Percentiles rank a stretch among this genome's conserved stretches.
These are phyloP conservation scores for Drosophila kuntzei DNA, from an alignment of 2,888 invertebrate genomes.

Conservation along the genomic window DNA sequence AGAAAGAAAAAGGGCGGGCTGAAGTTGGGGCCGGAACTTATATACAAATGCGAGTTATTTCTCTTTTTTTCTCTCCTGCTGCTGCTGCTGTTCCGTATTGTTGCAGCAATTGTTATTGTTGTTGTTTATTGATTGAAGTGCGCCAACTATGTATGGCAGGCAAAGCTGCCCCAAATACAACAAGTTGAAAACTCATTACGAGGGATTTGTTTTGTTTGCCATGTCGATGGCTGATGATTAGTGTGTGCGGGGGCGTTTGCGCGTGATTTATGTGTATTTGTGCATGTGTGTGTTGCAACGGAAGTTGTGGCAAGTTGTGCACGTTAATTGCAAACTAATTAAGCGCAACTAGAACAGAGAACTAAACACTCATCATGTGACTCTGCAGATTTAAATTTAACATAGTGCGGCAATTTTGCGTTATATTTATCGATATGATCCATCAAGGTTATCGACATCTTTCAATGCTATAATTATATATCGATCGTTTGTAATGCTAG, in stretches of 20 bases:
- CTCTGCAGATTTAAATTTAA: slow-evolving; percentile 5
- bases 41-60: slow-evolving; percentile 61
- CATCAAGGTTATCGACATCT: slow-evolving; percentile 27
- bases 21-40: slow-evolving; percentile 68
- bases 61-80: slow-evolving; percentile 25
- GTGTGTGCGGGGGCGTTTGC: slow-evolving; percentile 46
- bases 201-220: slow-evolving; percentile 59
- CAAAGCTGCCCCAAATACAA: slow-evolving; percentile 72
- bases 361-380: slow-evolving; percentile 11
- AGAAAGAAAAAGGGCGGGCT: slow-evolving; percentile 49
- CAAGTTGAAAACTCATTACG: slow-evolving; percentile 68
- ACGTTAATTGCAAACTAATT: slow-evolving; percentile 63
- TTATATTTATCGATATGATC: slow-evolving; percentile 41
- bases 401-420: not conserved
- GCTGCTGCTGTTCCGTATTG: slow-evolving; percentile 25
- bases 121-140: slow-evolving; percentile 76
- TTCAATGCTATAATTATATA: slow-evolving; percentile 9
- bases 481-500: slow-evolving; percentile 12
- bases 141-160: slow-evolving; percentile 53
- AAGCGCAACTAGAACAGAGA: slow-evolving; percentile 47
- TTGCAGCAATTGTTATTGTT: slow-evolving; percentile 36
- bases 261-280: slow-evolving; percentile 30
- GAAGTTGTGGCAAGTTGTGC: slow-evolving; percentile 60
- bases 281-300: slow-evolving; percentile 51
- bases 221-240: slow-evolving; percentile 51